phyloP scores from a whole-genome alignment of 2,113 vertebrate species.

The Sinocyclocheilus grahami region DNA sequence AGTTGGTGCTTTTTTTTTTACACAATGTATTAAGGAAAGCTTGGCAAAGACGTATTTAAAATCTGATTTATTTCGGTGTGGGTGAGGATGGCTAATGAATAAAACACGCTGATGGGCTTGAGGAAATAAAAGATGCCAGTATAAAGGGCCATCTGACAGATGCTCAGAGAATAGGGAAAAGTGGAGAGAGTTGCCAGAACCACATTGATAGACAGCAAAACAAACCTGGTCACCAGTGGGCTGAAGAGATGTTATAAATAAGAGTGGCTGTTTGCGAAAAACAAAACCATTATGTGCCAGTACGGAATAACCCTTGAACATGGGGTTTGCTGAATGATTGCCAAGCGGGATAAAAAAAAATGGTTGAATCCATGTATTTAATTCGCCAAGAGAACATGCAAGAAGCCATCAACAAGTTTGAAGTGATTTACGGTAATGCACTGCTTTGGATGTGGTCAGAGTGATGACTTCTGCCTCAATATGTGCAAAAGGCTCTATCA shows the following conservation, averaged over 20 bases:
- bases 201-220: background rate
- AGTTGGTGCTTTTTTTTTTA: background rate
- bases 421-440: background rate
- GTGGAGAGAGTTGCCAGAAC: background rate
- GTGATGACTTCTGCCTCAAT: background rate
- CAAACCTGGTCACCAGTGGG: background rate
- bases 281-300: constrained; percentile 9
- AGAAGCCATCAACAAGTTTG: background rate
- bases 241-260: background rate
- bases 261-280: background rate
- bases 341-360: background rate
- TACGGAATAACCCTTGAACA: background rate
- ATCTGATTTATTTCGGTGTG: background rate
- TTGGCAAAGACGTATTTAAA: background rate
- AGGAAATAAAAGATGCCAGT: constrained; percentile 17
- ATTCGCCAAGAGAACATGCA: background rate
- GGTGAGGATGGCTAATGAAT: constrained; percentile 35
- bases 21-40: background rate
- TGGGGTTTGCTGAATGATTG: background rate
- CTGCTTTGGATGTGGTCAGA: background rate
- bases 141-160: constrained; percentile 47
- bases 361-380: background rate
- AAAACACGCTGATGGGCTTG: constrained; percentile 18
- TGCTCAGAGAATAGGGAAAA: constrained; percentile 34
- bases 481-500: background rate